A percentile compares a stretch with the other conserved stretches of the same genome.
phyloP scores from a whole-genome alignment of 2,113 vertebrate genomes.

The Carollia perspicillata region DNA sequence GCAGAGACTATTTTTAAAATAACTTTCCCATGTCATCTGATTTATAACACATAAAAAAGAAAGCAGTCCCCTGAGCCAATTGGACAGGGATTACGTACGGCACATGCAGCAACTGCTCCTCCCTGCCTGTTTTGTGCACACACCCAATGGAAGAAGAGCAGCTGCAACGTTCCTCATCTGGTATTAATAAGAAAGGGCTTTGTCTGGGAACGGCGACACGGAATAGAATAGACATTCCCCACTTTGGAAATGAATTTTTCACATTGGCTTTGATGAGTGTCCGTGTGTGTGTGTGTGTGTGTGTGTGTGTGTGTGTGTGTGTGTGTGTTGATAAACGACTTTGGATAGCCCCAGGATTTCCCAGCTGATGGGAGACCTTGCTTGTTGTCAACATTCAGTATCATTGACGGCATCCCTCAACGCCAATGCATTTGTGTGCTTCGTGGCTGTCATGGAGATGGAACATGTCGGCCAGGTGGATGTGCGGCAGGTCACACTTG shows the following conservation, averaged over 20 bases:
- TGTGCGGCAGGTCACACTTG: background rate
- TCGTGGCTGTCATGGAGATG: background rate
- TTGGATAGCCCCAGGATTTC: constrained; percentile 13
- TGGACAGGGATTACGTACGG: background rate
- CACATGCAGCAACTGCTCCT: background rate
- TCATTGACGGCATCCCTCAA: background rate
- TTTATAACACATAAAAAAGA: constrained; percentile 27
- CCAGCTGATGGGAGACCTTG: background rate
- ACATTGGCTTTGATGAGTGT: background rate
- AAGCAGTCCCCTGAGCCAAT: background rate
- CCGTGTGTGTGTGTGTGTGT: fast-evolving
- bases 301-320: background rate
- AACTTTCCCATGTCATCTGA: background rate
- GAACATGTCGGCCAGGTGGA: background rate
- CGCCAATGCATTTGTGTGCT: background rate
- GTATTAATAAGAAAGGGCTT: background rate
- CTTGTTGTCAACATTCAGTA: background rate
- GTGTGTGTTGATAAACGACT: background rate
- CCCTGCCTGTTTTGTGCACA: background rate
- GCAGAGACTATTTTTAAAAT: constrained; percentile 16
- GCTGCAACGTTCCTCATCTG: background rate
- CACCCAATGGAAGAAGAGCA: background rate
- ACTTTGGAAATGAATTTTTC: constrained; percentile 51
- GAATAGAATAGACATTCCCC: background rate
- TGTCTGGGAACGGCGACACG: background rate